These are phyloP conservation scores for Brenthis ino DNA, from an alignment of 2,888 invertebrate species.

Conservation along the genomic window DNA sequence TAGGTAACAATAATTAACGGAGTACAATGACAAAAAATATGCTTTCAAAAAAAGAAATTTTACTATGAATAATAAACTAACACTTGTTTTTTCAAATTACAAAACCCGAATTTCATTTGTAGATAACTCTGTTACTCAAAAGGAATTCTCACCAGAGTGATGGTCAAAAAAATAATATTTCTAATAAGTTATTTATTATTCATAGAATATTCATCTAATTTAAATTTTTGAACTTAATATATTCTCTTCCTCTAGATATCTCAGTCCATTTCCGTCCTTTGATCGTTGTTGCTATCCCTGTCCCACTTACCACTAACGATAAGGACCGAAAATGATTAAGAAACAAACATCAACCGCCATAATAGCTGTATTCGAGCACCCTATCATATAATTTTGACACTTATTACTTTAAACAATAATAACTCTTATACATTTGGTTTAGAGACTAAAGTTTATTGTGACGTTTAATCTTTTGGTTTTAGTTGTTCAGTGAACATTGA, in stretches of 20 bases:
- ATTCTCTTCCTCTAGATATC: constrained; percentile 25
- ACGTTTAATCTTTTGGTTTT: not conserved
- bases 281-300: constrained; percentile 12
- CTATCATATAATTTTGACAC: constrained; percentile 24
- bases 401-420: constrained; percentile 3
- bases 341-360: constrained; percentile 33
- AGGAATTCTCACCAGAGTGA: too few species aligned
- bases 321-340: constrained; percentile 35
- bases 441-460: constrained; percentile 16
- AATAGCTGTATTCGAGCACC: constrained; percentile 34
- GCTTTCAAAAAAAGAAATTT: too few species aligned
- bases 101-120: too few species aligned
- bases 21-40: too few species aligned
- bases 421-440: not conserved
- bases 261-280: constrained; percentile 32
- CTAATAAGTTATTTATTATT: too few species aligned
- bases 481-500: not conserved
- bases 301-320: constrained; percentile 27
- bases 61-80: too few species aligned
- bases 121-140: too few species aligned
- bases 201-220: constrained; percentile 5
- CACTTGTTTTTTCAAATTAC: too few species aligned
- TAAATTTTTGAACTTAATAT: constrained; percentile 2
- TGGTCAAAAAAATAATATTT: too few species aligned
- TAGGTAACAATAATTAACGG: too few species aligned